Percentiles rank a stretch among this genome's conserved stretches.
phyloP scores from a whole-genome alignment of 1,140 invertebrate genomes.

The Wasmannia auropunctata region DNA sequence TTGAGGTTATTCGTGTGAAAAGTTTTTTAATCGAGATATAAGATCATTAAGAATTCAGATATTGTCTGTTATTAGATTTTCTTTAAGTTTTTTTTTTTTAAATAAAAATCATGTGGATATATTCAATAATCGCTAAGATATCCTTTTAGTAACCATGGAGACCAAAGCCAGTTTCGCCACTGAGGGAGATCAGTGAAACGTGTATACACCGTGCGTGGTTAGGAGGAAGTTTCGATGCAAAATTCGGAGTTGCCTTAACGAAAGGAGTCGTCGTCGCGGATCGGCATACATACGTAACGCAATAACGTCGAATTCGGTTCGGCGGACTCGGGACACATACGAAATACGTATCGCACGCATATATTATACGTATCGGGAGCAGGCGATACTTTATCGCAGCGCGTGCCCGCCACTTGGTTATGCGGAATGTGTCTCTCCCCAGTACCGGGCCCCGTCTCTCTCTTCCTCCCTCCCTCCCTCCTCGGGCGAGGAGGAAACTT shows the following conservation, averaged over 20 bases:
- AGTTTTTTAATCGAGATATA: neutral
- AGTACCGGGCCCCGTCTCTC: conserved; percentile 2
- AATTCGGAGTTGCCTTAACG: conserved; percentile 69
- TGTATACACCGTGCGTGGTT: neutral
- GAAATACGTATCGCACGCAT: conserved; percentile 11
- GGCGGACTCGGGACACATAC: conserved; percentile 8
- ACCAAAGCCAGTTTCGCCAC: neutral
- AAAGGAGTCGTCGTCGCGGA: conserved; percentile 55
- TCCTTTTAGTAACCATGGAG: neutral
- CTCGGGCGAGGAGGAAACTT: conserved; percentile 51
- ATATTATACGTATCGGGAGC: conserved; percentile 62
- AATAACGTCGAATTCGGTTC: conserved; percentile 29
- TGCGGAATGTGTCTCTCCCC: conserved; percentile 77
- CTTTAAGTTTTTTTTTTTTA: neutral
- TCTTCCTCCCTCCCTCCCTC: conserved; percentile 70
- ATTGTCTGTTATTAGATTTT: neutral
- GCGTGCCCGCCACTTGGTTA: conserved; percentile 80
- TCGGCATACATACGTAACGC: conserved; percentile 46
- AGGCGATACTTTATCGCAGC: conserved; percentile 74
- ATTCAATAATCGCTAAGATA: neutral
- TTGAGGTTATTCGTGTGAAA: neutral
- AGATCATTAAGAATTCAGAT: neutral
- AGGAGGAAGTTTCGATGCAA: neutral
- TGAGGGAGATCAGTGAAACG: neutral
- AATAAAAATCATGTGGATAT: neutral